Evolutionary conservation across 2,888 invertebrate genomes (phyloP).

Genomic region (Heteromurus nitidus): DNA sequence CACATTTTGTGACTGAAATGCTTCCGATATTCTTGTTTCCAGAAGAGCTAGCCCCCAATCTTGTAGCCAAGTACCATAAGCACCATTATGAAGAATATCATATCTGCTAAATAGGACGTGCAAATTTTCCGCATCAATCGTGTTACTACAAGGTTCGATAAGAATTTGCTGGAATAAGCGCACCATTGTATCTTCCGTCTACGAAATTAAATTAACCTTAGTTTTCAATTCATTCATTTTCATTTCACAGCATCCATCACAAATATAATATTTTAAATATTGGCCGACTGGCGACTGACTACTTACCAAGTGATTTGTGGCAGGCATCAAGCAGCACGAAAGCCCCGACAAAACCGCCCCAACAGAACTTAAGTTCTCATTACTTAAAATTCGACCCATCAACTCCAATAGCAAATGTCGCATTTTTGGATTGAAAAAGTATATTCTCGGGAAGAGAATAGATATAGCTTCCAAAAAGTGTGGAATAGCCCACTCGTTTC

Average conservation of each 20-base stretch:
- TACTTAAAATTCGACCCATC: background rate
- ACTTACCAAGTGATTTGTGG: background rate
- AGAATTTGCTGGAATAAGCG: background rate
- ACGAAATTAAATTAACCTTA: background rate
- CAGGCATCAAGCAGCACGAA: slow-evolving; percentile 6
- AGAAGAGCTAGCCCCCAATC: background rate
- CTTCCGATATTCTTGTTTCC: background rate
- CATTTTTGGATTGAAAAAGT: background rate
- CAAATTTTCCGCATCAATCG: background rate
- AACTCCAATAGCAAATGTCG: slow-evolving; percentile 6
- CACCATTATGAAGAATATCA: background rate
- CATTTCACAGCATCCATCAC: background rate
- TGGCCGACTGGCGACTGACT: too few relatives aligned
- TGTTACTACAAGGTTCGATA: too few relatives aligned
- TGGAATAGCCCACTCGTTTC: slow-evolving; percentile 24
- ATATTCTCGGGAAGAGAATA: slow-evolving; percentile 19
- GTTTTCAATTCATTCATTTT: background rate
- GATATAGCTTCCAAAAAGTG: slow-evolving; percentile 32
- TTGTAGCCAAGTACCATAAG: background rate
- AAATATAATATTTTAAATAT: background rate
- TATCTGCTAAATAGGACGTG: background rate
- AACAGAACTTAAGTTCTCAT: background rate
- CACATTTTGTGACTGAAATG: background rate
- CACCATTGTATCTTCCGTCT: background rate
- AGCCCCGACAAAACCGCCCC: background rate